Evolutionary conservation across 2,888 invertebrate genomes (phyloP), one percentile per base, ranked within the genome.

Genomic region (Pammene aurita): DNA sequence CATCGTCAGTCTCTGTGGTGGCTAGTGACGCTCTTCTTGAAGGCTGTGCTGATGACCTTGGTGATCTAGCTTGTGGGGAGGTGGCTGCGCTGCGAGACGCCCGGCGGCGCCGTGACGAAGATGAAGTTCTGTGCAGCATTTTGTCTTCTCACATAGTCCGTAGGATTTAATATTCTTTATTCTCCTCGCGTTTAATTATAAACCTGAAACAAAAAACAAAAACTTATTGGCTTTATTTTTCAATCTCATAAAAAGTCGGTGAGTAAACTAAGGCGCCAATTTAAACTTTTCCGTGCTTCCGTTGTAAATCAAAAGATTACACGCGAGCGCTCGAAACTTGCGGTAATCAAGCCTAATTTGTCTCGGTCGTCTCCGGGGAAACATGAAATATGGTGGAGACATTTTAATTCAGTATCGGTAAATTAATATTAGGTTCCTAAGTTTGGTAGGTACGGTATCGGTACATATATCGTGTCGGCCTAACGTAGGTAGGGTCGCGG

Each of bases 61-160:
- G 90, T 0, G 93, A 89, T 70, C 93, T 86, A 13, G 93, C 89
- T 77, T 94, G 94, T 0, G 95, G 95, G 0, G 95, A 94, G 6
- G 94, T 94, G 46, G 94, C 94, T 14, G 95, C 94, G 76, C 94
- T 94, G 70, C 95, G 91, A 10, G 95, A 95, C 68, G 95, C 94
- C 66, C 95, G 93, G 16, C 95, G 93, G 73, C 95, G 93, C 65
- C 95, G 94, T 46, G 96, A 96, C 41, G 95, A 94, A 76, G 94
- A 94, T 5, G 94, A 94, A 5, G 89, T 89, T 78, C 95, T 93
- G 77, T 95, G 94, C 76, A 96, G 84, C 95, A 96, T 96, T 73
- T 75, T 87, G 72, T 16, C 66, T 65, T 50, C 66, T 70, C 18
- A 71, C 71, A 71, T 73, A 60, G 38, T 68, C 48, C 50, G 26